phyloP scores from a whole-genome alignment of 2,888 invertebrate species.

The Ommatoiulus sabulosus region DNA sequence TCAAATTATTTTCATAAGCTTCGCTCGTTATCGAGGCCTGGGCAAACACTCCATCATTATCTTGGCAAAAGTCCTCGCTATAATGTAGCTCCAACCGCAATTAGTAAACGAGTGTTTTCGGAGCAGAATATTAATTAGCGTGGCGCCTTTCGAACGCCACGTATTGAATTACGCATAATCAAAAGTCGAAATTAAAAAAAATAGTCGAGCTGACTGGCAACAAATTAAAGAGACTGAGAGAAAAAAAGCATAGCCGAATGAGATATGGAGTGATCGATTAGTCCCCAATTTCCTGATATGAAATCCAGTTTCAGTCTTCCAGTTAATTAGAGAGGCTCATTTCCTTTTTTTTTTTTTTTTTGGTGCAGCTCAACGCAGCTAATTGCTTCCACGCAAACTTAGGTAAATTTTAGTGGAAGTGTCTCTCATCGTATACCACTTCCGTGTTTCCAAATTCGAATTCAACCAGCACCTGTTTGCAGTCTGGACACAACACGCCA shows the following conservation, averaged over 20 bases:
- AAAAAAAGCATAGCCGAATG: slow-evolving; percentile 2
- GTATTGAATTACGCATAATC: slow-evolving; percentile 40
- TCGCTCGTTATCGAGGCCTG: slow-evolving; percentile 16
- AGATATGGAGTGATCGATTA: slow-evolving; percentile 36
- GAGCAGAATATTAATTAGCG: slow-evolving; percentile 27
- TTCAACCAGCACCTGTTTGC: background rate
- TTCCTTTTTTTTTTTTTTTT: background rate
- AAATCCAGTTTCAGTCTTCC: slow-evolving; percentile 36
- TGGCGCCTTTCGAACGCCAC: slow-evolving; percentile 32
- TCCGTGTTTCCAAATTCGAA: background rate
- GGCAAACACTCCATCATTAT: slow-evolving; percentile 43
- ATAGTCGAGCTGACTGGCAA: background rate
- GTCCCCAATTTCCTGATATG: slow-evolving; percentile 43
- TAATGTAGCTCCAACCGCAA: slow-evolving; percentile 31
- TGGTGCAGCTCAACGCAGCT: background rate
- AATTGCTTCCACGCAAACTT: background rate
- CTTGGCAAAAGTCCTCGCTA: slow-evolving; percentile 21
- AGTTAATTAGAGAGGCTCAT: slow-evolving; percentile 24
- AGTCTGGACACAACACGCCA: background rate
- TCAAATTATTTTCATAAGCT: slow-evolving; percentile 24
- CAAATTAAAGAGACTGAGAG: slow-evolving; percentile 10
- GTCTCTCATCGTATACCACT: background rate
- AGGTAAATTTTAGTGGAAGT: background rate
- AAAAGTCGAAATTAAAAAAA: slow-evolving; percentile 1
- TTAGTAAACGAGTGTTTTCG: slow-evolving; percentile 31